Conservation (phyloP, 2,888 invertebrate genomes). For the Drosophila prolongata region DNA sequence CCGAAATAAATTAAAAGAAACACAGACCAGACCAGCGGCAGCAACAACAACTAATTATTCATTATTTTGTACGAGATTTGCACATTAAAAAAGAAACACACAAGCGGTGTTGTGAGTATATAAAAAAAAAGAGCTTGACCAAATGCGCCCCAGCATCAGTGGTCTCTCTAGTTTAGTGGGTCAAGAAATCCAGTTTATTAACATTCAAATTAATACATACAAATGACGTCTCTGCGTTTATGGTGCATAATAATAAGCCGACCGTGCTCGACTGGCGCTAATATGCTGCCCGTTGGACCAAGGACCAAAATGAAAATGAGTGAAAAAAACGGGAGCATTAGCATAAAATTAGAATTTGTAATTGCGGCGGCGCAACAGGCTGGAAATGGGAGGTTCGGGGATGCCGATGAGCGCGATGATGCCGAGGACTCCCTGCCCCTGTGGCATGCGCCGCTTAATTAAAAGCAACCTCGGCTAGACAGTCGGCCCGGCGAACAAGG, state of each 20-base stretch:
- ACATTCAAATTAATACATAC: slow-evolving; percentile 81
- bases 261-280: slow-evolving; percentile 50
- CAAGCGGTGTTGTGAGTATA: background rate
- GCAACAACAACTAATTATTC: slow-evolving; percentile 66
- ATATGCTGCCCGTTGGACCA: slow-evolving; percentile 39
- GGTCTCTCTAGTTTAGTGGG: slow-evolving; percentile 78
- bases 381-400: slow-evolving; percentile 44
- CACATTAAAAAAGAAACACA: slow-evolving; percentile 36
- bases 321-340: slow-evolving; percentile 64
- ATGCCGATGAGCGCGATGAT: slow-evolving; percentile 19
- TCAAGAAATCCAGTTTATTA: slow-evolving; percentile 82
- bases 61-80: slow-evolving; percentile 74
- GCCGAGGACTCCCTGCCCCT: slow-evolving; percentile 34
- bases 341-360: slow-evolving; percentile 84
- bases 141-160: slow-evolving; percentile 44
- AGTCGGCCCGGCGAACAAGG: slow-evolving; percentile 26
- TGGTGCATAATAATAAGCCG: slow-evolving; percentile 78
- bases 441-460: slow-evolving; percentile 82
- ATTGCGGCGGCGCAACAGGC: slow-evolving; percentile 82
- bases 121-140: slow-evolving; percentile 40
- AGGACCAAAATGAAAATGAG: slow-evolving; percentile 54
- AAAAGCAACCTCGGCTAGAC: slow-evolving; percentile 70
- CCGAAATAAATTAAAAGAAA: slow-evolving; percentile 76
- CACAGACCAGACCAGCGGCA: slow-evolving; percentile 35
- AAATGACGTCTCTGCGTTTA: slow-evolving; percentile 70